Percentiles rank a stretch among this genome's conserved stretches.
phyloP scores from a whole-genome alignment of 2,113 vertebrate genomes.

The Entomyzon cyanotis region DNA sequence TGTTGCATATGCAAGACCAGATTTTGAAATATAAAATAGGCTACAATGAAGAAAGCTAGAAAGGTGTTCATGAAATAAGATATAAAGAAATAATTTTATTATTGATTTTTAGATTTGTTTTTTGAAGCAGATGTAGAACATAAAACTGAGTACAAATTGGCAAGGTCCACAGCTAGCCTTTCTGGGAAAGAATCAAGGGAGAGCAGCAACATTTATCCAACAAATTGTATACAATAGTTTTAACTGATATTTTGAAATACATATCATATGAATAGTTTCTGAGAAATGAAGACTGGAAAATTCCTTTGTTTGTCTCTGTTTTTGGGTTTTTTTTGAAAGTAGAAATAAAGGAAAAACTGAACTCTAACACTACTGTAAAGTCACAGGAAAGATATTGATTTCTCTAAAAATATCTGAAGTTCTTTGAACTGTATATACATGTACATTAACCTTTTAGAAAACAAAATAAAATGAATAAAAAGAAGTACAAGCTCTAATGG shows the following conservation, averaged over 20 bases:
- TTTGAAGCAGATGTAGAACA: background rate
- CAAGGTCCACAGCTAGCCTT: background rate
- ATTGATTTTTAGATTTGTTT: background rate
- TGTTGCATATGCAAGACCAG: background rate
- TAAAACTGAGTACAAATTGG: background rate
- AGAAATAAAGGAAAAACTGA: background rate
- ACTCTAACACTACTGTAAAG: background rate
- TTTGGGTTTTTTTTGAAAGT: background rate
- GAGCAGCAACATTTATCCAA: background rate
- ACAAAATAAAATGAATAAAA: constrained; percentile 4
- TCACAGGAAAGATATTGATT: constrained; percentile 52
- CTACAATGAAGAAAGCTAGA: background rate
- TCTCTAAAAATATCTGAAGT: constrained; percentile 62
- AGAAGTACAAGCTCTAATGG: background rate
- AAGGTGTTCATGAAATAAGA: background rate
- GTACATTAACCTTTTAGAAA: constrained; percentile 48
- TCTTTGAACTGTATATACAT: constrained; percentile 50
- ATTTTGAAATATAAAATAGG: background rate
- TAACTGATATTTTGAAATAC: background rate
- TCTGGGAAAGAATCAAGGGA: background rate
- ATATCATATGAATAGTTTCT: background rate
- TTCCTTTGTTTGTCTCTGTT: background rate
- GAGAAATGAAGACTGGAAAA: constrained; percentile 19
- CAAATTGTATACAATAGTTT: background rate
- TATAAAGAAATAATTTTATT: background rate